Base-by-base conservation (phyloP, 2,113 vertebrate genomes). In the Nothobranchius kuhntae region DNA sequence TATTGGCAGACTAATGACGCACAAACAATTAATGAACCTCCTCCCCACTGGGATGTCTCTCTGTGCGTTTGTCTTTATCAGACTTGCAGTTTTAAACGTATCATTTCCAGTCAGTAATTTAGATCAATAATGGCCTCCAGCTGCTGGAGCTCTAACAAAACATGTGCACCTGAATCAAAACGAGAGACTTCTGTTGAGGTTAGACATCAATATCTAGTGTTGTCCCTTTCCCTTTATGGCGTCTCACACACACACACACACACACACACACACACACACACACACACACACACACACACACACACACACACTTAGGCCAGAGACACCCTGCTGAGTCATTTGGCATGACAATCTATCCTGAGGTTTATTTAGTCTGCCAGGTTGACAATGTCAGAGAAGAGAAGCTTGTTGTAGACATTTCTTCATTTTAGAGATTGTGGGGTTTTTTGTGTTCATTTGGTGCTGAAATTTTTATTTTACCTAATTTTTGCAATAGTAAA, bases 261-360 rank as follows among this genome's bases (percentile, higher is more conserved):
- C 53, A 36, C 55, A 26, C 44, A 48, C 50, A 14, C 26, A 38
- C 53, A 45, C 44, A 45, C 12, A 13, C 44, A 45, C 44, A 45
- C 44, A 45, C 46, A 50, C 47, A 17, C 47, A 50, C n/a, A 47
- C 51, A 64, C 26, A 57, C 40, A 40, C 53, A 42, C 55, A 21
- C 38, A 48, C 50, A 14, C 26, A 38, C 46, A 44, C 12, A 80
- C 50, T 62, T 67, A 68, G 54, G 55, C 52, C 52, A 53, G 42
- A 62, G 59, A 61, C 64, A 69, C 55, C 70, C 70, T 67, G 71
- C 81, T 83, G 82, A 86, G 76, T 86, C 62, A 83, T 85, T 77
- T 75, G 68, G 81, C 69, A 78, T 3, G 17, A 54, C 63, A 70
- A 56, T 78, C 46, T 65, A 65, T 83, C 65, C 69, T 17, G 26